Evolutionary conservation across 1,140 invertebrate genomes (phyloP).

Genomic region (Brachionus asplanchnoidis): DNA sequence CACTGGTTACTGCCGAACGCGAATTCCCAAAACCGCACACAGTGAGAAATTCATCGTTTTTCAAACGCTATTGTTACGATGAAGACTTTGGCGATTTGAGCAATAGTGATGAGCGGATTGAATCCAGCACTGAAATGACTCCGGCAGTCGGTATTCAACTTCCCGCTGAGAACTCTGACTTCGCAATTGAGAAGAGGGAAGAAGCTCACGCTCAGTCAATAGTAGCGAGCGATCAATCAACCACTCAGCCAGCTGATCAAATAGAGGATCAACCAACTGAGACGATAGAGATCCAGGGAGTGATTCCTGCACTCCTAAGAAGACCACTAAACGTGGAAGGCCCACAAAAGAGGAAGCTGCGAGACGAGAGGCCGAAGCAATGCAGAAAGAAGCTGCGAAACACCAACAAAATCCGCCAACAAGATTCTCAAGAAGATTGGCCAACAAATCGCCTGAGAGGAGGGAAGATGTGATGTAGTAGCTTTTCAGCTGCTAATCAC

Average conservation of each 20-base stretch:
- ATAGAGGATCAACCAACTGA: not conserved
- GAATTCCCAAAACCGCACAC: not conserved
- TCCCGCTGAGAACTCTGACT: not conserved
- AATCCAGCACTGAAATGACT: not conserved
- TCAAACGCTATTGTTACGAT: not conserved
- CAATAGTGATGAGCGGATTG: not conserved
- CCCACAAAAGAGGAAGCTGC: not conserved
- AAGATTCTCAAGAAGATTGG: not conserved
- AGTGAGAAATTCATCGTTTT: not conserved
- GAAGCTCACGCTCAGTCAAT: not conserved
- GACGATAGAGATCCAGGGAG: not conserved
- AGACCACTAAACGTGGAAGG: not conserved
- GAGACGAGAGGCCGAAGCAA: not conserved
- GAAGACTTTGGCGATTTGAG: not conserved
- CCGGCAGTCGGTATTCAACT: not conserved
- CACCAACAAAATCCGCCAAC: not conserved
- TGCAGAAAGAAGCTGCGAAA: not conserved
- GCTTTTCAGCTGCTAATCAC: no score
- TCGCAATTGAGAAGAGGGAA: not conserved
- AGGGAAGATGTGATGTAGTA: no score
- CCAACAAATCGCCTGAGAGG: not conserved
- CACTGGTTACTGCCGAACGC: not conserved
- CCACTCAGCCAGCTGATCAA: not conserved
- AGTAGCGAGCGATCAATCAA: not conserved
- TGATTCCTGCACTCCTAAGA: not conserved